Evolutionary conservation across 1,140 invertebrate genomes (phyloP).

Genomic region (Artemia franciscana): DNA sequence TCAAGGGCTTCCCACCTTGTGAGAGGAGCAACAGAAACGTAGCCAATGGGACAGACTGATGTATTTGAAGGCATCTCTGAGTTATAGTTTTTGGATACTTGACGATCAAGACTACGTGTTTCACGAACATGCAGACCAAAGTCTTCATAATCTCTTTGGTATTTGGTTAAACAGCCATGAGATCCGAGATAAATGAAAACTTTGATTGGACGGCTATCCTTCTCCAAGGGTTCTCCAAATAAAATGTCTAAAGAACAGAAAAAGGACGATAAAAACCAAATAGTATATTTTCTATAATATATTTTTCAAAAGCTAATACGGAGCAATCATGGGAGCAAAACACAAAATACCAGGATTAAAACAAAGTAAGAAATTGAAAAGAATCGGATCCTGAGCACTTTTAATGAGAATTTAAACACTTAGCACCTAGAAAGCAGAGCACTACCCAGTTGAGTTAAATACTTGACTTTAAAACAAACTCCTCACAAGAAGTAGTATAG

Average conservation of each 20-base stretch:
- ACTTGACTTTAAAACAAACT: too few species aligned
- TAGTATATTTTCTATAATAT: too few species aligned
- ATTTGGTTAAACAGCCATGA: conserved; percentile 47
- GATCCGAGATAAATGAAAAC: conserved; percentile 60
- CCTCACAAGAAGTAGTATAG: too few species aligned
- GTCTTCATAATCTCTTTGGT: conserved; percentile 27
- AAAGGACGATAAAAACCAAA: too few species aligned
- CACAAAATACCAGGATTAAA: too few species aligned
- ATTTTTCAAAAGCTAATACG: too few species aligned
- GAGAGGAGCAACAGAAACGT: conserved; percentile 65
- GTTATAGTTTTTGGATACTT: conserved; percentile 20
- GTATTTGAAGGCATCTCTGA: conserved; percentile 23
- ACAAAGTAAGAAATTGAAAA: too few species aligned
- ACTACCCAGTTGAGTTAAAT: too few species aligned
- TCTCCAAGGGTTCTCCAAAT: conserved; percentile 30
- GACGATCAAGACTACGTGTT: neutral
- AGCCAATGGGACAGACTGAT: conserved; percentile 45
- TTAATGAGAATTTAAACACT: too few species aligned
- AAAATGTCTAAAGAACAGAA: conserved; percentile 13
- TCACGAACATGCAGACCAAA: neutral
- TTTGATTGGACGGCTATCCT: conserved; percentile 60
- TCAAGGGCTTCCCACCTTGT: conserved; percentile 88
- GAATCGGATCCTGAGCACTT: too few species aligned
- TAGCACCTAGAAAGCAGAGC: too few species aligned
- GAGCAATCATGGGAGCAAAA: too few species aligned